Conservation (phyloP, 2,888 invertebrate genomes). For the Ctena decussata region DNA sequence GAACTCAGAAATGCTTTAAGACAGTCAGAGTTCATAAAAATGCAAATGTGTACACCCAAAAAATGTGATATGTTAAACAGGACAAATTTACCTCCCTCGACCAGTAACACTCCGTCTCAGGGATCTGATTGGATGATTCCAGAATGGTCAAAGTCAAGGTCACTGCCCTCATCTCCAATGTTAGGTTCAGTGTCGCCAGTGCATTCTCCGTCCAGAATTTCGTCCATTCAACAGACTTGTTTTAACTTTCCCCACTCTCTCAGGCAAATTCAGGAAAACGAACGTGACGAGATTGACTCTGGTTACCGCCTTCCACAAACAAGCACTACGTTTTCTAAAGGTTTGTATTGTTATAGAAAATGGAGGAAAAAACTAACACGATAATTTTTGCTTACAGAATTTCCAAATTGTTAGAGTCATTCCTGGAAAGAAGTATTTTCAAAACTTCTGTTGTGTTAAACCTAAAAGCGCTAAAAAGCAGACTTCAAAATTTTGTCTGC, state of each 20-base stretch:
- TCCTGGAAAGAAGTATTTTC: too few species aligned
- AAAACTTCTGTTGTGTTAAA: too few species aligned
- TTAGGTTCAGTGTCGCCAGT: slow-evolving; percentile 26
- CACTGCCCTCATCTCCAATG: slow-evolving; percentile 64
- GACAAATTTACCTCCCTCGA: background rate
- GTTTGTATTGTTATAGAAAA: background rate
- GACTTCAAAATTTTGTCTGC: too few species aligned
- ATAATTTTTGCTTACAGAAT: too few species aligned
- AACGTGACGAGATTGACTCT: slow-evolving; percentile 7
- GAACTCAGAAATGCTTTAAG: background rate
- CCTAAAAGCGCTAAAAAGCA: too few species aligned
- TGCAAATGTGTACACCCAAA: background rate
- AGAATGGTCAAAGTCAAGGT: slow-evolving; percentile 68
- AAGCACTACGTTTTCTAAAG: background rate
- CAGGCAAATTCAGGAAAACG: background rate
- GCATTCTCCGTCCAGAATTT: background rate
- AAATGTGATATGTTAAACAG: background rate
- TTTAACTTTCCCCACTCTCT: background rate
- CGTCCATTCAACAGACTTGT: background rate
- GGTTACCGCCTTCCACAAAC: slow-evolving; percentile 48
- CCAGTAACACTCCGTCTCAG: slow-evolving; percentile 18
- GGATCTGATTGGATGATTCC: slow-evolving; percentile 73
- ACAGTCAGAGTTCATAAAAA: background rate
- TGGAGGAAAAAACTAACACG: too few species aligned
- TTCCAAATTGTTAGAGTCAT: too few species aligned